Evolutionary conservation across 2,113 vertebrate genomes (phyloP), one percentile per base, ranked within the genome.

Genomic region (Prunella himalayana): DNA sequence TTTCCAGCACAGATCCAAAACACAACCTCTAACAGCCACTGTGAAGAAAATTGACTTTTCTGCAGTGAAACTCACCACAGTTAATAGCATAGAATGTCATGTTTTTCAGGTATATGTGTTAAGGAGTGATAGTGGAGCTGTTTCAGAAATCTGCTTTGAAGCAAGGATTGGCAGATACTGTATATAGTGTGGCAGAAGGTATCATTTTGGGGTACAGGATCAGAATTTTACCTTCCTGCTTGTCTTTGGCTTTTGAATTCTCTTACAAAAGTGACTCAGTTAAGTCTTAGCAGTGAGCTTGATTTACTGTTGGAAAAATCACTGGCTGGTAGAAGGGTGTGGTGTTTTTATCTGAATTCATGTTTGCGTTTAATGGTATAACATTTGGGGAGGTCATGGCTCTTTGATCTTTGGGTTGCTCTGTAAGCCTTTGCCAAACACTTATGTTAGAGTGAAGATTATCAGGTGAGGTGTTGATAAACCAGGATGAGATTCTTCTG

Each of bases 341-440:
- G 28, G 1, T 44, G 13, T 59, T 94, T 45, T 60, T 69, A 3
- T 81, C 15, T 53, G 57, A 82, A 71, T 63, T 82, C 1, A 3
- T 0, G 0, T 50, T 85, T 53, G 33, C 2, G 6, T 78, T 76
- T 37, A 73, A 23, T 59, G 19, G 7, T 44, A 0, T 1, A 24
- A 23, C 6, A 7, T 37, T 22, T 42, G 39, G 4, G 20, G 37
- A 37, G n/a, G 10, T 75, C 25, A 54, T 85, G 39, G 12, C 35
- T 61, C 30, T 8, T 82, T 77, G 9, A n/a, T 71, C 31, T 63
- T 63, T 28, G 20, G 3, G 0, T 69, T 86, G 33, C 39, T 78
- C 11, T 54, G 2, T 30, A 68, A 76, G 15, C 10, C 20, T 81
- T 84, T 87, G 15, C 12, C 33, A 59, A 51, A 33, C 15, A 10